Evolutionary conservation across 1,140 invertebrate genomes (phyloP).

Genomic region (Antheraea mylitta): DNA sequence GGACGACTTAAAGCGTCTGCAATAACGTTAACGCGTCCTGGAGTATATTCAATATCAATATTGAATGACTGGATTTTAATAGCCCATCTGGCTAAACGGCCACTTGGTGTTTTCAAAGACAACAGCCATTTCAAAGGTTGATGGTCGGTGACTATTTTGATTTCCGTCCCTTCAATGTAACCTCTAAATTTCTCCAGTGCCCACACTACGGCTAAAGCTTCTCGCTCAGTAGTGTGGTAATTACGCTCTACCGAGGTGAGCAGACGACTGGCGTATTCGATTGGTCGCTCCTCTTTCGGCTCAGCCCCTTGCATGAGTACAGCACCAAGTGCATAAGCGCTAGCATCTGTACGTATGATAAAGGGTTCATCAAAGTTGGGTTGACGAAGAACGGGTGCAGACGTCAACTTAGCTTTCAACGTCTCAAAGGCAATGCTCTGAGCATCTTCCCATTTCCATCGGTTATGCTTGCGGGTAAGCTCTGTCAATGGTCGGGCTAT

Average conservation of each 20-base stretch:
- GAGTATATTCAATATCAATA: conserved; percentile 37
- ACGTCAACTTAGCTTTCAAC: conserved; percentile 13
- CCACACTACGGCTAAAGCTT: no score
- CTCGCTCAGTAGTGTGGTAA: no score
- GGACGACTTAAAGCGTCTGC: conserved; percentile 47
- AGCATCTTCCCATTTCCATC: conserved; percentile 16
- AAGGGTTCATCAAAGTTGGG: conserved; percentile 37
- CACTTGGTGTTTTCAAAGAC: conserved; percentile 71
- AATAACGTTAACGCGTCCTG: conserved; percentile 40
- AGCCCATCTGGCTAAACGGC: conserved; percentile 69
- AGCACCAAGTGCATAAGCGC: no score
- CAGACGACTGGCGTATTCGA: no score
- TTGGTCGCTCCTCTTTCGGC: no score
- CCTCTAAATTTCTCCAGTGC: conserved; percentile 55
- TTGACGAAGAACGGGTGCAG: conserved; percentile 16
- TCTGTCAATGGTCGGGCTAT: conserved; percentile 23
- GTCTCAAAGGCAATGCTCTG: conserved; percentile 14
- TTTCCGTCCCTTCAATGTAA: conserved; percentile 47
- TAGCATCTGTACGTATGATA: no score
- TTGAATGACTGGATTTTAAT: conserved; percentile 65
- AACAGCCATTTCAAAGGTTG: no score
- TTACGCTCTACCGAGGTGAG: no score
- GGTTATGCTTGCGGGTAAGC: no score
- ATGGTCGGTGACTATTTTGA: conserved; percentile 14
- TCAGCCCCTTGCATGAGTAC: no score